Evolutionary conservation across 2,797 vertebrate species (phyloP).

Genomic region (Phataginus tetradactyla): DNA sequence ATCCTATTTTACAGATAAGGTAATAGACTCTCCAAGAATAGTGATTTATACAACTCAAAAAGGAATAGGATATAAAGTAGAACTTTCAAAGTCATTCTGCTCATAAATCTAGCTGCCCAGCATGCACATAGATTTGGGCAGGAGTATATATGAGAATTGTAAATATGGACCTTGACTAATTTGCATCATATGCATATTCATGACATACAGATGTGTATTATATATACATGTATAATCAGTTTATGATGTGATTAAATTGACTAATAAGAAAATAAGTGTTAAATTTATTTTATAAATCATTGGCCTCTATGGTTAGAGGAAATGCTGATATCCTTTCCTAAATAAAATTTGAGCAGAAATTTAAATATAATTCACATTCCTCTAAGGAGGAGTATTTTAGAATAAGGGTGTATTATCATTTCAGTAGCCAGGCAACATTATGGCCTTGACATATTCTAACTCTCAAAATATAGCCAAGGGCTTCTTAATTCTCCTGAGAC

Average conservation of each 20-base stretch:
- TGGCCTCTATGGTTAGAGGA: not conserved
- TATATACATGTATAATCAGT: not conserved
- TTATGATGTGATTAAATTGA: not conserved
- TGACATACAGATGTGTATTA: not conserved
- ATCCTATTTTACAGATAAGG: not conserved
- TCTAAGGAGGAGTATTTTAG: constrained; percentile 25
- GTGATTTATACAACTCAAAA: not conserved
- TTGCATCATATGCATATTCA: not conserved
- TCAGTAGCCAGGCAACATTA: constrained; percentile 24
- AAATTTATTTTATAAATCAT: not conserved
- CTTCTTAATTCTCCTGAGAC: constrained; percentile 44
- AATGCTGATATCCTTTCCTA: not conserved
- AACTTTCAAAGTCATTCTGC: not conserved
- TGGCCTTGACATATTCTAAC: constrained; percentile 40
- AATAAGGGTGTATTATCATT: not conserved
- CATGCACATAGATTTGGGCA: not conserved
- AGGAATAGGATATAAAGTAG: not conserved
- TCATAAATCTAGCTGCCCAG: not conserved
- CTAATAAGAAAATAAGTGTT: not conserved
- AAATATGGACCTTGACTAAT: not conserved
- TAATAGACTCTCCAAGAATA: not conserved
- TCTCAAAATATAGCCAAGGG: constrained; percentile 24
- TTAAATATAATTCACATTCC: constrained; percentile 6
- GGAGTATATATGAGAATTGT: not conserved
- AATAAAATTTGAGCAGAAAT: not conserved